phyloP scores from a whole-genome alignment of 2,888 invertebrate species.

The Gerosis bhagava region DNA sequence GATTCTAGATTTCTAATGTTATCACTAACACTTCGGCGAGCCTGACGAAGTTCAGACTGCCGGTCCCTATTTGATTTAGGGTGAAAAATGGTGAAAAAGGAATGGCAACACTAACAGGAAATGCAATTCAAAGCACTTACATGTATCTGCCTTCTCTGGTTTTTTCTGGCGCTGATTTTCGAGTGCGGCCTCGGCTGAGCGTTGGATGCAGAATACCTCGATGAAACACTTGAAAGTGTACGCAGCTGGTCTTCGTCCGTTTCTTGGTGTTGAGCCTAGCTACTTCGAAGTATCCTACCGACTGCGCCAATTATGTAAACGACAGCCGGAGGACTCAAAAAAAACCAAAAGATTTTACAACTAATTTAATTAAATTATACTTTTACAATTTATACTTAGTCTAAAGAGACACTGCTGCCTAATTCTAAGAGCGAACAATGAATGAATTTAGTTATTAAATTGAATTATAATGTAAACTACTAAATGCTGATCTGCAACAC shows the following conservation, averaged over 20 bases:
- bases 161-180: too few relatives aligned
- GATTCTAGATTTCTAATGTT: conserved; percentile 9
- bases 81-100: conserved; percentile 17
- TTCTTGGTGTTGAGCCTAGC: too few relatives aligned
- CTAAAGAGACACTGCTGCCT: too few relatives aligned
- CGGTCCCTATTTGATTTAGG: conserved; percentile 14
- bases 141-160: conserved; percentile 11
- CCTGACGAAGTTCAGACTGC: conserved; percentile 20
- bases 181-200: too few relatives aligned
- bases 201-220: too few relatives aligned
- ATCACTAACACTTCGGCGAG: conserved; percentile 19
- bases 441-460: too few relatives aligned
- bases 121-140: conserved; percentile 19
- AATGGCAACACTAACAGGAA: conserved; percentile 16
- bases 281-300: conserved; percentile 18
- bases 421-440: too few relatives aligned
- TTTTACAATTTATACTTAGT: too few relatives aligned
- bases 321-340: conserved; percentile 14
- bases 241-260: too few relatives aligned
- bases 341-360: conserved; percentile 5
- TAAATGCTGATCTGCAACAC: too few relatives aligned
- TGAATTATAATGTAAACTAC: neutral
- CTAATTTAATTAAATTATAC: conserved; percentile 6
- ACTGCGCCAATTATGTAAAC: conserved; percentile 20
- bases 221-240: too few relatives aligned